phyloP scores from a whole-genome alignment of 2,113 vertebrate genomes.

The Cyanocitta stelleri region DNA sequence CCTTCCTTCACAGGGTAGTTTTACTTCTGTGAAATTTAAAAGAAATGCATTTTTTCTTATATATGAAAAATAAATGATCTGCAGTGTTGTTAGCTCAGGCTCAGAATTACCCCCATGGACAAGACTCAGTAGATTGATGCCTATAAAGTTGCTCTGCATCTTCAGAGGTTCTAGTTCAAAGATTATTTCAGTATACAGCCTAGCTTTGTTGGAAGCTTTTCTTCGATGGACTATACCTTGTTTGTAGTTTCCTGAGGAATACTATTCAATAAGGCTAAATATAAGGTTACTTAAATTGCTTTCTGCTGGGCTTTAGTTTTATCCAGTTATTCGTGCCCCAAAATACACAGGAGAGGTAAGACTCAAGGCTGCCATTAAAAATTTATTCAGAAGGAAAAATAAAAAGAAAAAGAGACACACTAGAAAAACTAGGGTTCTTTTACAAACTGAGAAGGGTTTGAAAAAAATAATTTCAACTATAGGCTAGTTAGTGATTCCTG shows the following conservation, averaged over 20 bases:
- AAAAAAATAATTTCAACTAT: not conserved
- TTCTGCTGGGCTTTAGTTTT: constrained; percentile 45
- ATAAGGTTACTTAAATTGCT: not conserved
- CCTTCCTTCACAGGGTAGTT: not conserved
- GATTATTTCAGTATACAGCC: constrained; percentile 36
- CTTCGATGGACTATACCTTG: not conserved
- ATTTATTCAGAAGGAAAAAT: not conserved
- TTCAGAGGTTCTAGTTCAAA: constrained; percentile 34
- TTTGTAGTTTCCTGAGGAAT: constrained; percentile 17
- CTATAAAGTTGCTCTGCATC: not conserved
- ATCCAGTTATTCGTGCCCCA: not conserved
- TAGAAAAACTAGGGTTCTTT: not conserved
- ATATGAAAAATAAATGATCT: constrained; percentile 7
- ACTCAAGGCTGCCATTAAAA: constrained; percentile 34
- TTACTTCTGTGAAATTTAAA: not conserved
- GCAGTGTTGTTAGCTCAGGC: constrained; percentile 5
- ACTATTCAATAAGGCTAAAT: not conserved
- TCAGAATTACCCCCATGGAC: constrained; percentile 8
- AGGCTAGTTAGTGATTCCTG: not conserved
- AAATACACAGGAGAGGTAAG: constrained; percentile 27
- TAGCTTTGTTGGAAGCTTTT: constrained; percentile 34
- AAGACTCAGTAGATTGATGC: not conserved
- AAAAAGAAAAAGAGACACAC: not conserved
- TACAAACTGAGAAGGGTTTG: not conserved
- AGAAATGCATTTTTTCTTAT: not conserved